Base-by-base conservation (phyloP, 64 coral and sea anemone species). In the Cladopsammia gracilis region DNA sequence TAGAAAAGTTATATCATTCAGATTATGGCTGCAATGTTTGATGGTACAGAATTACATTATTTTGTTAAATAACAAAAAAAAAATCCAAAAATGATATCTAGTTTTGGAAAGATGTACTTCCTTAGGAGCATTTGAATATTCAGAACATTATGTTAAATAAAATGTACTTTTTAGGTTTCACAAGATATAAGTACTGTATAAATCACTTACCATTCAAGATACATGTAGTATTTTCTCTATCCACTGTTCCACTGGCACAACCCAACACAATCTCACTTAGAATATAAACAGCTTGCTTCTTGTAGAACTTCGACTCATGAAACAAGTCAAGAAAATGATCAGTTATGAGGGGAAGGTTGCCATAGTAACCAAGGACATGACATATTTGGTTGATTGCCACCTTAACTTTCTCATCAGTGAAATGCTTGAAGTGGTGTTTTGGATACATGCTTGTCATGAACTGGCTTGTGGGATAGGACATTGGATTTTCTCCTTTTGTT, bases 281-380 rank as follows among this genome's bases (percentile, higher is more conserved):
- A 12, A 98, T 85, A n/a, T 94, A 94, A 22, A 96, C 90, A 49
- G 65, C 90, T 76, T 98, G 91, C 45, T 98, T 98, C 88, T 86
- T 87, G 75, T 98, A 78, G 14, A 87, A 58, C 16, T 70, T 70
- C 0, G 97, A 98, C 25, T 93, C 91, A 8, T 93, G 94, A 76
- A 96, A 98, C 87, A 96, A 70, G 43, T 98, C 97, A 19, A 98
- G 82, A 64, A 98, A 96, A 71, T 98, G 76, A 44, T 98, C 97
- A 58, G 90, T 80, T 42, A 98, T 25, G n/a, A 98, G 77, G 6
- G 77, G 25, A 42, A 98, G 54, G 74, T 98, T 91, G 23, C 94
- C 97, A 96, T 96, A 73, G 87, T 61, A 83, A 96, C 97, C 97
- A 79, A 98, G 87, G 8, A 82, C n/a, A 14, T 90, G 82, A 50